Evolutionary conservation across 2,797 vertebrate species (phyloP).

Genomic region (Phataginus tricuspis): DNA sequence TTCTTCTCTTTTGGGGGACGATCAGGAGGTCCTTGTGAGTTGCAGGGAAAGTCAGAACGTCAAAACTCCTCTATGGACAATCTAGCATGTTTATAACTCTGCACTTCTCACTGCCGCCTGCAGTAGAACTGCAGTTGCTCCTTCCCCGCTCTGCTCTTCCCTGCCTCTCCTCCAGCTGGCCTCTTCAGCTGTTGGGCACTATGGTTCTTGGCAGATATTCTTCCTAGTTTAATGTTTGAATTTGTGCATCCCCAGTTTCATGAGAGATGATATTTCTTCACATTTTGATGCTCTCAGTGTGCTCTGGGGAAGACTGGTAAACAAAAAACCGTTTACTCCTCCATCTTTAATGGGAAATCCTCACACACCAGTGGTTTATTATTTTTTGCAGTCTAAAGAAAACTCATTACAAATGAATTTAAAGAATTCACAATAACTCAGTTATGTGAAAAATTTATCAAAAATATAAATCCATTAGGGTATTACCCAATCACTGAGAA

Average conservation of each 20-base stretch:
- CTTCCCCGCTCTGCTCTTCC: background rate
- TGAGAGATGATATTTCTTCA: background rate
- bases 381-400: background rate
- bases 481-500: background rate
- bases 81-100: background rate
- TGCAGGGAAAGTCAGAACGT: background rate
- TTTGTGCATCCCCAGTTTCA: background rate
- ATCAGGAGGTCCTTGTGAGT: background rate
- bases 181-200: background rate
- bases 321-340: background rate
- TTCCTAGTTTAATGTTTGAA: background rate
- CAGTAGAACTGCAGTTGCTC: background rate
- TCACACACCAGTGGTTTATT: background rate
- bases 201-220: background rate
- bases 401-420: conserved; percentile 27
- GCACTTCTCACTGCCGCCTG: background rate
- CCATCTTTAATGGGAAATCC: conserved; percentile 20
- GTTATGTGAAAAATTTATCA: background rate
- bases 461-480: background rate
- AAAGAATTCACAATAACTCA: background rate
- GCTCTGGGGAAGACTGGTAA: background rate
- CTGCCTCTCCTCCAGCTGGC: background rate
- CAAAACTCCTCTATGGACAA: background rate
- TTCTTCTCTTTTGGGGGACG: background rate
- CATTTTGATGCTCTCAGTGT: background rate